Percentiles rank a stretch among this genome's conserved stretches.
Evolutionary conservation across 37 sponge, comb jelly and placozoan species (phyloP).

Genomic region (Agelas oroides): DNA sequence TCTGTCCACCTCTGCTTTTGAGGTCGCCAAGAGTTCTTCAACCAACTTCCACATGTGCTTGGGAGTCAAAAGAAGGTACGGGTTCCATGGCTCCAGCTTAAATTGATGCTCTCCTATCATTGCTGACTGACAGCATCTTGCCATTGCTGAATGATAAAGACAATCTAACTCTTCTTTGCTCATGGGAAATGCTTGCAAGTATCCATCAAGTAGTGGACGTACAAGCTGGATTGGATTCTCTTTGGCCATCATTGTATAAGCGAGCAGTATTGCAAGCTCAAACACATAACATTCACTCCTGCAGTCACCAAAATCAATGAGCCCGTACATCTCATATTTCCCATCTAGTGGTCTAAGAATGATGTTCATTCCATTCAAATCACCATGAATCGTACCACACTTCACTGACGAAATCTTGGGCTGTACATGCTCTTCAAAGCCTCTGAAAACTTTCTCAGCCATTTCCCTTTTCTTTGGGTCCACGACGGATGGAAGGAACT

Average conservation of each 20-base stretch:
- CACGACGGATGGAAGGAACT: neutral
- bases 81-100: conserved; percentile 1
- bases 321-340: neutral
- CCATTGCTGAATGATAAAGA: conserved; percentile 39
- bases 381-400: neutral
- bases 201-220: conserved; percentile 31
- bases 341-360: neutral
- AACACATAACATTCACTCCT: conserved; percentile 7
- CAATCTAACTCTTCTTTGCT: conserved; percentile 5
- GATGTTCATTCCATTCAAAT: conserved; percentile 19
- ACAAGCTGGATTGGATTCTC: neutral
- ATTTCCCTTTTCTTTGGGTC: neutral
- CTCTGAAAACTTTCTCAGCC: conserved; percentile 1
- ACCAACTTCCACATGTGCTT: neutral
- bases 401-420: conserved; percentile 13
- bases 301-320: conserved; percentile 57
- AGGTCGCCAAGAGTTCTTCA: neutral
- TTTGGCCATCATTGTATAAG: conserved; percentile 5
- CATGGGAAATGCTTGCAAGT: conserved; percentile 32
- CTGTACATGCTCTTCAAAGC: conserved; percentile 2
- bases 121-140: conserved; percentile 3
- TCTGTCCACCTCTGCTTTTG: conserved; percentile 25
- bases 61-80: neutral
- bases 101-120: neutral
- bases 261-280: conserved; percentile 43